These are phyloP conservation scores for Lysiphlebus fabarum DNA, from an alignment of 1,140 invertebrate genomes.

Conservation along the genomic window DNA sequence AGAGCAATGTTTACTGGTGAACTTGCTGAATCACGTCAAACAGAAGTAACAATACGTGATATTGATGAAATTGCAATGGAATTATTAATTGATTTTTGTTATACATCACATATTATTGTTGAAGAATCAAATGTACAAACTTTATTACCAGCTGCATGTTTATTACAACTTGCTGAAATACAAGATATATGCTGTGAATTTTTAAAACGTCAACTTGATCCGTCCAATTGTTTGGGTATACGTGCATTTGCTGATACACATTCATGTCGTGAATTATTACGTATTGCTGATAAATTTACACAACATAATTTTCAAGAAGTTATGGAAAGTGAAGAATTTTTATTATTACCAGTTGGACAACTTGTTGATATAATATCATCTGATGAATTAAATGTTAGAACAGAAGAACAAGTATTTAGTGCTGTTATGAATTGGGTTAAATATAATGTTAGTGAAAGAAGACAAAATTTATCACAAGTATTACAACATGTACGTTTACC, in stretches of 20 bases:
- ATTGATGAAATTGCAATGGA: constrained; percentile 99
- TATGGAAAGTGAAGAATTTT: constrained; percentile 97
- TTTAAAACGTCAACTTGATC: constrained; percentile 93
- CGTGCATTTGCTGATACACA: constrained; percentile 98
- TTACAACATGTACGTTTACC: constrained; percentile 94
- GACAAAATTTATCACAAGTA: constrained; percentile 89
- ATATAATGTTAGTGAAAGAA: constrained; percentile 89
- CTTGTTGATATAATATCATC: constrained; percentile 96
- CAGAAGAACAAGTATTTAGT: constrained; percentile 92
- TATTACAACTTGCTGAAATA: constrained; percentile 90
- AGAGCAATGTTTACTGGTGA: constrained; percentile 98
- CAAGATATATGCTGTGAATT: constrained; percentile 98
- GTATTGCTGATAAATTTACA: constrained; percentile 97
- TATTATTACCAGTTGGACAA: constrained; percentile 90
- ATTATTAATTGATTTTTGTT: constrained; percentile 95
- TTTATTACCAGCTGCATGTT: constrained; percentile 90
- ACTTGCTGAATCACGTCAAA: constrained; percentile 93
- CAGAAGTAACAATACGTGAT: constrained; percentile 96
- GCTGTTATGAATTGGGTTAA: constrained; percentile 99
- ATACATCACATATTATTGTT: constrained; percentile 96
- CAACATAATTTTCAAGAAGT: constrained; percentile 98
- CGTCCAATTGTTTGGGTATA: constrained; percentile 96
- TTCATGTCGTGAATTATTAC: constrained; percentile 89
- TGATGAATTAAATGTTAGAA: constrained; percentile 95
- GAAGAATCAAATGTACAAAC: constrained; percentile 98